These are phyloP conservation scores for Scaptomyza reducta DNA, from an alignment of 2,888 invertebrate species.

Conservation along the genomic window DNA sequence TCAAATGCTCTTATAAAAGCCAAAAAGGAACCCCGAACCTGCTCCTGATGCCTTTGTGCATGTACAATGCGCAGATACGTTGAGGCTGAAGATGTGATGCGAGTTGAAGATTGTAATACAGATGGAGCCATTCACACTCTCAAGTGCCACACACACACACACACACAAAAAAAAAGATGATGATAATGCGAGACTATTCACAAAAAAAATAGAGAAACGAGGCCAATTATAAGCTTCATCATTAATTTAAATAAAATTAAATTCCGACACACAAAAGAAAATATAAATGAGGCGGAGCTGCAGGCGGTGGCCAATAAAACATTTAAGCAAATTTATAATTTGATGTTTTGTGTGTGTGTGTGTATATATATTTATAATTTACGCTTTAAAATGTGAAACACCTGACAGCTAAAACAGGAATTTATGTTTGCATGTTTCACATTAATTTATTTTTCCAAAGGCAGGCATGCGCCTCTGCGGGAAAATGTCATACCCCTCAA, in stretches of 20 bases:
- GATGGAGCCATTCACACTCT: slow-evolving; percentile 41
- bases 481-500: slow-evolving; percentile 44
- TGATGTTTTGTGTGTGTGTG: slow-evolving; percentile 29
- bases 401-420: slow-evolving; percentile 80
- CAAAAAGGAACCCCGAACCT: slow-evolving; percentile 18
- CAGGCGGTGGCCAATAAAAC: slow-evolving; percentile 74
- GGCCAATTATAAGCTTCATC: slow-evolving; percentile 77
- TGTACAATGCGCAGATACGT: slow-evolving; percentile 28
- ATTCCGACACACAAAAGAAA: slow-evolving; percentile 62
- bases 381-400: slow-evolving; percentile 79
- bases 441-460: slow-evolving; percentile 79
- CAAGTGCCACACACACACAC: slow-evolving; percentile 44
- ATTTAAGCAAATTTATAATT: slow-evolving; percentile 77
- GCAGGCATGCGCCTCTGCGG: slow-evolving; percentile 35
- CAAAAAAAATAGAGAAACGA: slow-evolving; percentile 52
- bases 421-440: slow-evolving; percentile 82
- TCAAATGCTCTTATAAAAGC: slow-evolving; percentile 74
- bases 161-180: slow-evolving; percentile 29
- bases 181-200: not conserved
- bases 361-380: slow-evolving; percentile 75
- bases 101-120: slow-evolving; percentile 28
- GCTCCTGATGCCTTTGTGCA: slow-evolving; percentile 32
- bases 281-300: slow-evolving; percentile 35
- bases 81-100: slow-evolving; percentile 19
- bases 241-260: slow-evolving; percentile 79